A percentile compares a stretch with the other conserved stretches of the same genome.
Conservation (phyloP, 1,140 invertebrate species). For the Lepidotrigona ventralis region DNA sequence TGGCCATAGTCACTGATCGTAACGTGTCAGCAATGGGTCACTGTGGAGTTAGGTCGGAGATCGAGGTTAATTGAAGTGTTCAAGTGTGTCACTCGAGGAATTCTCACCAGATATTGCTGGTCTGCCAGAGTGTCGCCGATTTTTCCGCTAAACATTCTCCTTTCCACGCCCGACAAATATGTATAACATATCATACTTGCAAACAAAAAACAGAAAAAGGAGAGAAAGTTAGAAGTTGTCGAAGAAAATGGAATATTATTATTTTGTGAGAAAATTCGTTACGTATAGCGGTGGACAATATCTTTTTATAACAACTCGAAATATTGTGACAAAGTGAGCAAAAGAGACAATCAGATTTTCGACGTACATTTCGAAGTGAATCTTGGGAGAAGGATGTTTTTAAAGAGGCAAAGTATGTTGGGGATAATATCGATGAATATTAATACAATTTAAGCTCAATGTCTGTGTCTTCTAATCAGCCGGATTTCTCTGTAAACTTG, state of each 20-base stretch:
- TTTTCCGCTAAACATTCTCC: not conserved
- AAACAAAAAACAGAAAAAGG: not conserved
- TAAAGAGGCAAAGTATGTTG: not conserved
- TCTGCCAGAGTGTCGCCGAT: slow-evolving; percentile 10
- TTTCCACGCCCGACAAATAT: not conserved
- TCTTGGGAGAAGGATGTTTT: not conserved
- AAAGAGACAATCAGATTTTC: not conserved
- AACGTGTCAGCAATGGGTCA: slow-evolving; percentile 39
- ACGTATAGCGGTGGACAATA: no score
- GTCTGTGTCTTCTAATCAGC: not conserved
- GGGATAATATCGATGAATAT: not conserved
- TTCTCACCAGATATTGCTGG: slow-evolving; percentile 36
- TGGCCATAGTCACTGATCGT: slow-evolving; percentile 18
- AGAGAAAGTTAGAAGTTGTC: not conserved
- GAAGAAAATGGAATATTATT: not conserved
- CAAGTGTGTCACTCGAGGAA: slow-evolving; percentile 39
- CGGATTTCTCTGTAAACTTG: not conserved
- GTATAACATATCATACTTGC: not conserved
- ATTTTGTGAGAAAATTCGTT: not conserved
- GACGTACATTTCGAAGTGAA: not conserved
- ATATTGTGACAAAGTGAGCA: not conserved
- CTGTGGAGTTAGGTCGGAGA: slow-evolving; percentile 41
- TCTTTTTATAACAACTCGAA: not conserved
- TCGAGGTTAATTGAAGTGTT: slow-evolving; percentile 56
- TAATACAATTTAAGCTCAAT: not conserved